Conservation (phyloP, 2,888 invertebrate genomes). For the Meiosimyza decipiens region DNA sequence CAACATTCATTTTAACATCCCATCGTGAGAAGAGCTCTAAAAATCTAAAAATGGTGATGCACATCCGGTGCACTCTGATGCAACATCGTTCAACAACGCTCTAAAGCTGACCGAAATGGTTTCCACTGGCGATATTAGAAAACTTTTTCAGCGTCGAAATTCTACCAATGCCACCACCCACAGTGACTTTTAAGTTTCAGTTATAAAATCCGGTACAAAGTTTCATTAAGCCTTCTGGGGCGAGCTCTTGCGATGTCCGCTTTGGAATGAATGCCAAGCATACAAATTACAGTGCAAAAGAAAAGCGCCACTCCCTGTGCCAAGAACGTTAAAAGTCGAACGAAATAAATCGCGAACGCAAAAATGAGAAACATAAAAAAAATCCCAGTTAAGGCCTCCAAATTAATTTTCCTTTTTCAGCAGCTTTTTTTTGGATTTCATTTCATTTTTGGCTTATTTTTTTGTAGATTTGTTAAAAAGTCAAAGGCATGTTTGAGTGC, state of each 20-base stretch:
- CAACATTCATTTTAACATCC: conserved; percentile 6
- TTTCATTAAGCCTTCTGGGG: too few relatives aligned
- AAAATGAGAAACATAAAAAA: conserved; percentile 5
- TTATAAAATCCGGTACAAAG: too few relatives aligned
- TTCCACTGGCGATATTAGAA: background rate
- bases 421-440: conserved; percentile 16
- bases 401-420: conserved; percentile 30
- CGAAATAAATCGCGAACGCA: conserved; percentile 13
- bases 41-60: conserved; percentile 5
- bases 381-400: conserved; percentile 21
- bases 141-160: too few relatives aligned
- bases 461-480: background rate
- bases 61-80: conserved; percentile 18
- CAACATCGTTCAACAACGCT: background rate
- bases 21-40: background rate
- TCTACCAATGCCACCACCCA: background rate
- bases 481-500: background rate
- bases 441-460: background rate
- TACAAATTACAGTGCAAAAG: conserved; percentile 8
- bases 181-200: too few relatives aligned
- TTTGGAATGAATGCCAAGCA: background rate
- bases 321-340: conserved; percentile 28
- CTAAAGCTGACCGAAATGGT: conserved; percentile 14
- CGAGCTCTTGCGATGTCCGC: too few relatives aligned
- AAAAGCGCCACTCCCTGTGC: background rate